Conservation (phyloP, 2,888 invertebrate species). For the Boloria selene region DNA sequence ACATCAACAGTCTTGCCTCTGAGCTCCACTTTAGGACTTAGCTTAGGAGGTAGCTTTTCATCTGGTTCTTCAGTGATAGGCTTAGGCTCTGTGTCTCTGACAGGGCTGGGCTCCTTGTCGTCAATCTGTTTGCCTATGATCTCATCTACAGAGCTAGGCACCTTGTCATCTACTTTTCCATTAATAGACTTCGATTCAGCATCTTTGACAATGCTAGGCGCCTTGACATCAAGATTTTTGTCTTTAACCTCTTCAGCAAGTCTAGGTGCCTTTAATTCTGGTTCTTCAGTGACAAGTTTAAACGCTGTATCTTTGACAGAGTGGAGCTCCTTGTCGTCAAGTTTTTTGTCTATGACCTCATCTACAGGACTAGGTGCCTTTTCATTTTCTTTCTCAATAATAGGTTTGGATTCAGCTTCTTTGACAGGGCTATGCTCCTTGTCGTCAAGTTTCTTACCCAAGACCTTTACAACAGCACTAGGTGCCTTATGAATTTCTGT, state of each 20-base stretch:
- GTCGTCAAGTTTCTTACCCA: neutral
- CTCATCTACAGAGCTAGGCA: neutral
- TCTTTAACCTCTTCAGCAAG: too few species aligned
- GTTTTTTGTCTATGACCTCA: neutral
- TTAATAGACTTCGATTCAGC: neutral
- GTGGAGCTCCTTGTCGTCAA: conserved; percentile 20
- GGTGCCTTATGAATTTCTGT: neutral
- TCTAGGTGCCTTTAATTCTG: conserved; percentile 18
- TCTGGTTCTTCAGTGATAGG: neutral
- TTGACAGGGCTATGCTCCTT: conserved; percentile 24
- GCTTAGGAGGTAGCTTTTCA: neutral
- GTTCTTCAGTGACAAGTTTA: neutral
- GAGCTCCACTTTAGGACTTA: neutral
- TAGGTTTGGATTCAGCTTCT: conserved; percentile 26
- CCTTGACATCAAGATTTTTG: conserved; percentile 22
- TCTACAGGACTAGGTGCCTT: conserved; percentile 15
- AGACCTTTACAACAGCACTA: conserved; percentile 17
- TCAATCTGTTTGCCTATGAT: conserved; percentile 4
- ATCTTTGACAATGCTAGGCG: too few species aligned
- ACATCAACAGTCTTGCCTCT: too few species aligned
- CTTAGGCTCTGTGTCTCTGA: neutral
- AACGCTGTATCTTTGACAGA: conserved; percentile 8
- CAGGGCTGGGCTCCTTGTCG: conserved; percentile 11
- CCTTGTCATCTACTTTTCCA: neutral
- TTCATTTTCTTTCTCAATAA: conserved; percentile 8